Conservation (phyloP, 2,113 vertebrate genomes). For the Lasiurus cinereus region DNA sequence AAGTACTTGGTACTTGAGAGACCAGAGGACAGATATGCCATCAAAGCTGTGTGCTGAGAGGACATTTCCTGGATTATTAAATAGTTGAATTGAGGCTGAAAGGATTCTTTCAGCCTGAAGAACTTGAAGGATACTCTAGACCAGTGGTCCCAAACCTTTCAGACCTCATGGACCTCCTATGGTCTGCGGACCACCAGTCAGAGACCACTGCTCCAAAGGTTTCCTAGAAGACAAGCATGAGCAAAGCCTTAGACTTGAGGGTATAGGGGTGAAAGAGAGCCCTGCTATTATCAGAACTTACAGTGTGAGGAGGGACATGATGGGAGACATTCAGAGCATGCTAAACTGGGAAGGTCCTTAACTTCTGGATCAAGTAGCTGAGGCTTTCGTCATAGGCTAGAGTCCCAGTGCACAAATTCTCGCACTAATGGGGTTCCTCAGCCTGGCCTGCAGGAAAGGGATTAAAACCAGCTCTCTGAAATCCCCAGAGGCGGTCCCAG, state of each 20-base stretch:
- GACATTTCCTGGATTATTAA: neutral
- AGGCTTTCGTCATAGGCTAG: neutral
- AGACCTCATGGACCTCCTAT: too few relatives aligned
- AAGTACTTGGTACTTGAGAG: neutral
- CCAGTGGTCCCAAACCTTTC: too few relatives aligned
- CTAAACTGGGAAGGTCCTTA: neutral
- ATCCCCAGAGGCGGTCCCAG: too few relatives aligned
- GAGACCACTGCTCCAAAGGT: too few relatives aligned
- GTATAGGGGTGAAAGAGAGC: neutral
- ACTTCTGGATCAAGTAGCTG: neutral
- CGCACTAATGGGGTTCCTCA: too few relatives aligned
- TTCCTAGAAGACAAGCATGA: neutral
- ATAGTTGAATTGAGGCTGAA: neutral
- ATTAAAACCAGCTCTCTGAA: too few relatives aligned
- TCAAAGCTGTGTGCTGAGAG: neutral
- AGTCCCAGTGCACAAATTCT: too few relatives aligned
- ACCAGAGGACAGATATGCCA: neutral
- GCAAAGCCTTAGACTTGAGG: neutral
- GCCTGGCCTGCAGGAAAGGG: too few relatives aligned
- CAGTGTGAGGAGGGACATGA: neutral
- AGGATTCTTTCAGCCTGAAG: neutral
- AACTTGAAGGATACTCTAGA: neutral
- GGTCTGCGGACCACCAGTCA: fast-evolving
- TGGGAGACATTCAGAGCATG: neutral
- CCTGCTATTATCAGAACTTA: neutral